phyloP scores from a whole-genome alignment of 2,888 invertebrate species.

The Conomelus anceps region DNA sequence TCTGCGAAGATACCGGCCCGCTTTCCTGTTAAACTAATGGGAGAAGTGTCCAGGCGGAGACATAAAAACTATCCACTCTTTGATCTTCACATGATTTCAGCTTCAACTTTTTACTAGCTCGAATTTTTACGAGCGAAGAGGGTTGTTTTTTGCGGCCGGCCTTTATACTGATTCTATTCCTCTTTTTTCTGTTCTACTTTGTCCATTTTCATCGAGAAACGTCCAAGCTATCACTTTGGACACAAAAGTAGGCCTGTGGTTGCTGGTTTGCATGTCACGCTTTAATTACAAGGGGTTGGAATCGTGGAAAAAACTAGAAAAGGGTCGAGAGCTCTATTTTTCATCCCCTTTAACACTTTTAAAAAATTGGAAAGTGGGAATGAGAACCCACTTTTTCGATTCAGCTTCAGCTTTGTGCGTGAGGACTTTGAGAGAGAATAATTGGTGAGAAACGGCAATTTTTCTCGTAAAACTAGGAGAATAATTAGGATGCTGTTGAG shows the following conservation, averaged over 20 bases:
- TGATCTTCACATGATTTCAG: no score
- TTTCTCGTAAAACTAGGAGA: not conserved
- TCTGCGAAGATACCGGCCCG: no score
- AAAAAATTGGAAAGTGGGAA: not conserved
- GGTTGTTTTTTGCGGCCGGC: not conserved
- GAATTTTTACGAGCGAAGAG: no score
- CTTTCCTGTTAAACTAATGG: no score
- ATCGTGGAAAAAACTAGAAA: not conserved
- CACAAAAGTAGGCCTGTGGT: not conserved
- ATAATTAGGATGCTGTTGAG: not conserved
- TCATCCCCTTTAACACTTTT: not conserved
- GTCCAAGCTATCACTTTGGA: not conserved
- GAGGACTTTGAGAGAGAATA: not conserved
- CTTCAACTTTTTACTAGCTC: no score
- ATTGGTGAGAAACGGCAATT: not conserved
- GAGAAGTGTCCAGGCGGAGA: no score
- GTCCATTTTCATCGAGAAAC: not conserved
- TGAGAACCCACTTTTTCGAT: not conserved
- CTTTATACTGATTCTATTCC: not conserved
- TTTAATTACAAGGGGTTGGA: not conserved
- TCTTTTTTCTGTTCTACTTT: not conserved
- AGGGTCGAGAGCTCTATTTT: not conserved
- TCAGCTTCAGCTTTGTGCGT: not conserved
- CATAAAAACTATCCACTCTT: no score
- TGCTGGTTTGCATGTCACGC: no score